Conservation (phyloP, 2,797 vertebrate species). For the Notolabrus celidotus region DNA sequence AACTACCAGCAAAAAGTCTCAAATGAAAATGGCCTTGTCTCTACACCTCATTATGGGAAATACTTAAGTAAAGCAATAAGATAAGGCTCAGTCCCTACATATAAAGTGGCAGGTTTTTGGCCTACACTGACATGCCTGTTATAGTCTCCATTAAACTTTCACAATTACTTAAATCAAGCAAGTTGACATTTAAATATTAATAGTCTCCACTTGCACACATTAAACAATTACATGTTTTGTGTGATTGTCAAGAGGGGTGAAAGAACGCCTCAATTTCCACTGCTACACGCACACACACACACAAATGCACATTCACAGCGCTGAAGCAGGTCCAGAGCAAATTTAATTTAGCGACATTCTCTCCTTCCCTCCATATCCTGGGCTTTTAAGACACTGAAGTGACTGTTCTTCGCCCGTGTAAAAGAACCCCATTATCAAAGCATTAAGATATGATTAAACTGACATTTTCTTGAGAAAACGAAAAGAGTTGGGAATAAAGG, state of each 20-base stretch:
- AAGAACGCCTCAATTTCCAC: constrained; percentile 67
- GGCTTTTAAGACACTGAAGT: constrained; percentile 97
- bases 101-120: constrained; percentile 57
- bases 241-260: constrained; percentile 83
- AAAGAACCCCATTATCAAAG: constrained; percentile 99
- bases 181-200: constrained; percentile 82
- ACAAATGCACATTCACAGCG: constrained; percentile 16
- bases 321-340: constrained; percentile 62
- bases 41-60: constrained; percentile 41
- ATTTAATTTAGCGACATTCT: constrained; percentile 85
- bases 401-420: constrained; percentile 95
- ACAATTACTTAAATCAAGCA: constrained; percentile 77
- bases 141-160: constrained; percentile 67
- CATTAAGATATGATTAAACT: constrained; percentile 99
- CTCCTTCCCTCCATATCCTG: constrained; percentile 90
- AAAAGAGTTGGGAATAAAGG: constrained; percentile 93
- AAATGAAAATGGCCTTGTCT: constrained; percentile 36
- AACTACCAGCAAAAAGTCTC: constrained; percentile 28
- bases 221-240: constrained; percentile 86
- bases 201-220: constrained; percentile 73
- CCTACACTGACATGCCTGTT: constrained; percentile 54
- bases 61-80: constrained; percentile 30
- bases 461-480: constrained; percentile 99
- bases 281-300: constrained; percentile 23
- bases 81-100: constrained; percentile 46